phyloP scores from a whole-genome alignment of 2,113 vertebrate genomes.

The Paramormyrops kingsleyae region DNA sequence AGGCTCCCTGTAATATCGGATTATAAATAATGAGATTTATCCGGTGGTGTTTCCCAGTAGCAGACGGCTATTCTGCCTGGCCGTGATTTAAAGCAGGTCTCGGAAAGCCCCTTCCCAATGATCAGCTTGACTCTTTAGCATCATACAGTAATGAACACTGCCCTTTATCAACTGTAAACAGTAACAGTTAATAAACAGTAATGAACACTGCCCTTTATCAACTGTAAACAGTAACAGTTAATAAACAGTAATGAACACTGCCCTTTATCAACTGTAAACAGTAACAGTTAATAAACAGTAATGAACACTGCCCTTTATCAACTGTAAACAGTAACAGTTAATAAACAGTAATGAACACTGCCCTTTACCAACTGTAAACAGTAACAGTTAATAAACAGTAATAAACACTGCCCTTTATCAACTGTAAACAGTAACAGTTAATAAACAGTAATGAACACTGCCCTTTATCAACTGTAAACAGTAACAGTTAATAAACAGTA shows the following conservation, averaged over 20 bases:
- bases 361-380: neutral
- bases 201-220: neutral
- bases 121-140: neutral
- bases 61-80: neutral
- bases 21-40: constrained; percentile 1
- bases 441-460: neutral
- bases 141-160: neutral
- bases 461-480: neutral
- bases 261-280: neutral
- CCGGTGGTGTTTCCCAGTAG: neutral
- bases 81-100: neutral
- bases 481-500: no score
- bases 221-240: neutral
- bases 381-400: no score
- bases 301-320: neutral
- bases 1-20: neutral
- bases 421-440: neutral
- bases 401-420: neutral
- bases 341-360: neutral
- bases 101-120: neutral
- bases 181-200: neutral
- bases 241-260: neutral
- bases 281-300: no score
- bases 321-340: neutral
- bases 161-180: neutral